phyloP scores from a whole-genome alignment of 2,888 invertebrate genomes.

The Dicycla oo region DNA sequence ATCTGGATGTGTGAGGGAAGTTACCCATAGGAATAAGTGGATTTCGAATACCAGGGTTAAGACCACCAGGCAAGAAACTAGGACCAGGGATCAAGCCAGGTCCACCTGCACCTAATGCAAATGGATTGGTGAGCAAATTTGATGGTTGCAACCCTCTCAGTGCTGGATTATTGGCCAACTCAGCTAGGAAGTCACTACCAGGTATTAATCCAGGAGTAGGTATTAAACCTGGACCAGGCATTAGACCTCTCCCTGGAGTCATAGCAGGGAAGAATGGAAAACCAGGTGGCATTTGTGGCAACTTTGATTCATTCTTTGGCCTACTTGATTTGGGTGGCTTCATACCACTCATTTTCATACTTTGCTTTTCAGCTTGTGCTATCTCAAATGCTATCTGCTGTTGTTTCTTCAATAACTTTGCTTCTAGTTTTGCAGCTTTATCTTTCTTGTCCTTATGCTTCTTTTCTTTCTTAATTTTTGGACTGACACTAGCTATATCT shows the following conservation, averaged over 20 bases:
- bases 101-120: slow-evolving; percentile 88
- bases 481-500: slow-evolving; percentile 89
- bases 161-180: slow-evolving; percentile 86
- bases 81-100: slow-evolving; percentile 92
- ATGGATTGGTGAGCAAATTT: slow-evolving; percentile 87
- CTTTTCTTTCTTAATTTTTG: slow-evolving; percentile 91
- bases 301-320: slow-evolving; percentile 84
- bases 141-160: slow-evolving; percentile 82
- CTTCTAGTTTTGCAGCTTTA: slow-evolving; percentile 86
- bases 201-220: slow-evolving; percentile 88
- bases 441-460: slow-evolving; percentile 89
- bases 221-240: slow-evolving; percentile 89
- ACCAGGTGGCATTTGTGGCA: slow-evolving; percentile 84
- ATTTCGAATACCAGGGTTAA: slow-evolving; percentile 85
- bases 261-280: slow-evolving; percentile 87
- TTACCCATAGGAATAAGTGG: slow-evolving; percentile 88
- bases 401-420: slow-evolving; percentile 86
- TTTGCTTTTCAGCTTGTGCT: slow-evolving; percentile 82
- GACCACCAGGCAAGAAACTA: slow-evolving; percentile 80
- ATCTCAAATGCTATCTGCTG: slow-evolving; percentile 85
- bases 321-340: slow-evolving; percentile 83
- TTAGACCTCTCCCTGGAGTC: slow-evolving; percentile 88
- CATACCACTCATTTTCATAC: slow-evolving; percentile 77
- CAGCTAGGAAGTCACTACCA: slow-evolving; percentile 83
- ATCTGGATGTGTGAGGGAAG: slow-evolving; percentile 91